Conservation (phyloP, 2,888 invertebrate genomes). For the Brachylomia viminalis region DNA sequence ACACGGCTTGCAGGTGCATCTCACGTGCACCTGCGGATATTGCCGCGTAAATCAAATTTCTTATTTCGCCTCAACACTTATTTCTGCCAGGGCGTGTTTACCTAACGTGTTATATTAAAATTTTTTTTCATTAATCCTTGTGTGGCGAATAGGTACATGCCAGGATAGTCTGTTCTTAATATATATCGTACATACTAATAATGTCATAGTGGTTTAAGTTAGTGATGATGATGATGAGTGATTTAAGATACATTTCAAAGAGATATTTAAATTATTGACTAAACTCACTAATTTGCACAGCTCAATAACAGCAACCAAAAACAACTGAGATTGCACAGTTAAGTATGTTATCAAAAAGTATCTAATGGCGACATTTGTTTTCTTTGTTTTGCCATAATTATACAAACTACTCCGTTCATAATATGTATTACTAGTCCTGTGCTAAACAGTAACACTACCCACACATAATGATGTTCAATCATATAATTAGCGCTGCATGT, state of each 20-base stretch:
- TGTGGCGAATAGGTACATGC: neutral
- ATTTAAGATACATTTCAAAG: neutral
- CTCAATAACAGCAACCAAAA: neutral
- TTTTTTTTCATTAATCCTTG: constrained; percentile 31
- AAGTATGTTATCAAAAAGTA: neutral
- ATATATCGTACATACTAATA: neutral
- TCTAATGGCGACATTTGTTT: neutral
- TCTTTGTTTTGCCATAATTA: neutral
- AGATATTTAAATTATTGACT: neutral
- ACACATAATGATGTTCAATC: constrained; percentile 71
- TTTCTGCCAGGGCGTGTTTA: constrained; percentile 69
- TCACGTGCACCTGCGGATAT: constrained; percentile 87
- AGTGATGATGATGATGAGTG: too few species aligned
- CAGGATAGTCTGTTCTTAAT: neutral
- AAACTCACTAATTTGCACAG: too few species aligned
- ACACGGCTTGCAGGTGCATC: constrained; percentile 71
- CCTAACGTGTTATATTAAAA: constrained; percentile 46
- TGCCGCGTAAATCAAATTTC: constrained; percentile 87
- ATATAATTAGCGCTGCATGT: constrained; percentile 79
- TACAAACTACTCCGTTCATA: neutral
- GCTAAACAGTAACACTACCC: constrained; percentile 18
- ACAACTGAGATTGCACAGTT: neutral
- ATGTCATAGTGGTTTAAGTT: neutral
- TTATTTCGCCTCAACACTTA: constrained; percentile 84
- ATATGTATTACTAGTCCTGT: neutral